These are phyloP conservation scores for Linnaemya vulpina DNA, from an alignment of 2,888 invertebrate genomes.

Conservation along the genomic window DNA sequence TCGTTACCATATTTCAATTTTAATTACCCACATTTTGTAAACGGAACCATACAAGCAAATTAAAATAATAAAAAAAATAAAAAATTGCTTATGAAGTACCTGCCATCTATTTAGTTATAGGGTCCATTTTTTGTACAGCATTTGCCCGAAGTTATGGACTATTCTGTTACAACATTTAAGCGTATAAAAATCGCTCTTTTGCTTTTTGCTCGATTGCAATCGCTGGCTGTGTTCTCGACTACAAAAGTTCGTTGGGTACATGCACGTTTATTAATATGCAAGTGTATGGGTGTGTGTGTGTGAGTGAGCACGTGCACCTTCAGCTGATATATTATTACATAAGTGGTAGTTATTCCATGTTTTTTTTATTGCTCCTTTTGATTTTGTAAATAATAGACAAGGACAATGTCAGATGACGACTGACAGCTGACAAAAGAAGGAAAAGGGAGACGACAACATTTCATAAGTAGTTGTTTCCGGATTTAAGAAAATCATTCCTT, in stretches of 20 bases:
- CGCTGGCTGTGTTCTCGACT: background rate
- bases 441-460: conserved; percentile 23
- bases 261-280: background rate
- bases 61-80: no score
- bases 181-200: no score
- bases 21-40: no score
- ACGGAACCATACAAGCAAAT: no score
- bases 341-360: background rate
- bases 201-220: no score
- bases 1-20: no score
- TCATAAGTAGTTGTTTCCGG: conserved; percentile 68
- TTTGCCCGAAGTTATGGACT: no score
- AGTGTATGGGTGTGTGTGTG: background rate
- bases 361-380: background rate
- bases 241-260: background rate
- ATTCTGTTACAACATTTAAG: no score
- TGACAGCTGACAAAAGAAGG: background rate
- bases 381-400: conserved; percentile 4
- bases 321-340: conserved; percentile 38
- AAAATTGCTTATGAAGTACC: no score
- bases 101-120: no score
- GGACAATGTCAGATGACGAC: conserved; percentile 1
- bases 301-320: background rate
- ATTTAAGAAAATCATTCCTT: conserved; percentile 59
- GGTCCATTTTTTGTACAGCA: no score